Percentiles rank a stretch among this genome's conserved stretches.
These are phyloP conservation scores for Xylota segnis DNA, from an alignment of 2,888 invertebrate species.

Conservation along the genomic window DNA sequence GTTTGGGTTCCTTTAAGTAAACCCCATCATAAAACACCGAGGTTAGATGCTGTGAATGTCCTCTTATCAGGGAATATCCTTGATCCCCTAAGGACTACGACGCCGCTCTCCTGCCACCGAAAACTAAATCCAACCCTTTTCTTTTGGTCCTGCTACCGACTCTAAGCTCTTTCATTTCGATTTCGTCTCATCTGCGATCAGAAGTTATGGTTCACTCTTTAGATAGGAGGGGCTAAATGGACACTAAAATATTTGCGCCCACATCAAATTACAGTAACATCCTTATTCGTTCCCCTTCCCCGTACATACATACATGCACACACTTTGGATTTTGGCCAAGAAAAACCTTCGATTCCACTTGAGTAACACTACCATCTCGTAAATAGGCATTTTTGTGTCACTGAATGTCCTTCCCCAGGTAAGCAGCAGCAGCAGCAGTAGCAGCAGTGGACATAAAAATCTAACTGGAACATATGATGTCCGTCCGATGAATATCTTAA, in stretches of 20 bases:
- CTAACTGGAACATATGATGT: slow-evolving; percentile 77
- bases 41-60: slow-evolving; percentile 75
- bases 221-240: slow-evolving; percentile 83
- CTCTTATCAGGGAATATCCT: slow-evolving; percentile 56
- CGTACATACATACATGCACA: neutral
- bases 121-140: slow-evolving; percentile 67
- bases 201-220: slow-evolving; percentile 83
- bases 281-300: slow-evolving; percentile 3
- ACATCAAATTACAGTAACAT: slow-evolving; percentile 69
- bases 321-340: slow-evolving; percentile 37
- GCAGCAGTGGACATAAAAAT: slow-evolving; percentile 65
- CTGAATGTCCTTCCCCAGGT: slow-evolving; percentile 71
- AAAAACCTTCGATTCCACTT: slow-evolving; percentile 43
- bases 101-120: neutral
- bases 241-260: slow-evolving; percentile 83
- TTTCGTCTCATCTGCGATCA: slow-evolving; percentile 82
- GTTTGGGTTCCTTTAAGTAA: slow-evolving; percentile 53
- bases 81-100: slow-evolving; percentile 56
- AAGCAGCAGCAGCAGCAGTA: slow-evolving; percentile 25
- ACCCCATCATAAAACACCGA: slow-evolving; percentile 72
- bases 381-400: slow-evolving; percentile 77
- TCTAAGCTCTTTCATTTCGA: slow-evolving; percentile 73
- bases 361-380: slow-evolving; percentile 67
- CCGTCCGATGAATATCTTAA: slow-evolving; percentile 77
- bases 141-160: neutral